Evolutionary conservation across 2,888 invertebrate genomes (phyloP).

Genomic region (Ctena decussata): DNA sequence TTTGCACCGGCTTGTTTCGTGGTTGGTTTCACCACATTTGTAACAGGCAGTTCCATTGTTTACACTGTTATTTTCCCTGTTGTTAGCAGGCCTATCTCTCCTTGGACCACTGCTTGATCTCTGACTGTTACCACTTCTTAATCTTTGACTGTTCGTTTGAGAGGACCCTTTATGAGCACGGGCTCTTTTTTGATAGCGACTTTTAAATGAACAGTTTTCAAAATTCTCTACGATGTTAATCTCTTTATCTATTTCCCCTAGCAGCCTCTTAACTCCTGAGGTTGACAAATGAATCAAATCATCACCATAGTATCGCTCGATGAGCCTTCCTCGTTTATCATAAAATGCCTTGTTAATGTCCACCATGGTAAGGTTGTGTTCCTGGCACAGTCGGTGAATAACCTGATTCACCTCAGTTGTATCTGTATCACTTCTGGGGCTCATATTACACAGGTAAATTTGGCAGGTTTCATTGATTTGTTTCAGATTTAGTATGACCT

Average conservation of each 20-base stretch:
- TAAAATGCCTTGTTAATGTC: not conserved
- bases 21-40: not conserved
- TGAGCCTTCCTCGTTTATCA: not conserved
- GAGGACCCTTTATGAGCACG: not conserved
- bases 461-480: not conserved
- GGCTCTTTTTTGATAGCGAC: not conserved
- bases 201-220: not conserved
- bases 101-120: not conserved
- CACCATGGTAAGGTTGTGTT: not conserved
- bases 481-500: not conserved
- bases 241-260: not conserved
- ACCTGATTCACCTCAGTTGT: not conserved
- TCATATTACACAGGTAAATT: conserved; percentile 1
- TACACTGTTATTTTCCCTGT: not conserved
- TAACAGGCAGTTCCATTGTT: not conserved
- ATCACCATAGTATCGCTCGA: not conserved
- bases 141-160: not conserved
- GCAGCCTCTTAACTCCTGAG: conserved; percentile 1
- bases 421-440: not conserved
- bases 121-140: not conserved
- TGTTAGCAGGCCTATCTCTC: not conserved
- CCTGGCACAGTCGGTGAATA: not conserved
- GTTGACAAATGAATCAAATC: conserved; percentile 4
- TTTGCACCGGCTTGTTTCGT: too few relatives aligned
- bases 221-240: not conserved